Percentiles rank a stretch among this genome's conserved stretches.
These are phyloP conservation scores for Synergus japonicus DNA, from an alignment of 2,888 invertebrate genomes.

Conservation along the genomic window DNA sequence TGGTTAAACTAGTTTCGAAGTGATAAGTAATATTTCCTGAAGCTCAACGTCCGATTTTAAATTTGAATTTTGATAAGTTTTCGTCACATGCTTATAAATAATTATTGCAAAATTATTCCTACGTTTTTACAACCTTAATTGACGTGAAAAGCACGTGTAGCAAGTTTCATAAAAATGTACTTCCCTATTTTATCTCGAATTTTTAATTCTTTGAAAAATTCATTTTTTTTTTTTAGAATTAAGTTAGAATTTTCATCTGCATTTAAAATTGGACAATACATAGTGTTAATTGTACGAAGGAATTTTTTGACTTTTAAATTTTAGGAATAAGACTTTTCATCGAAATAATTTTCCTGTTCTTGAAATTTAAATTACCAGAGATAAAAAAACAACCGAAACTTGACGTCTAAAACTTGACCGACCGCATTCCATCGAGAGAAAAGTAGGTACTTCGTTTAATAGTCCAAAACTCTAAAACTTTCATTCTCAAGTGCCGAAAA, in stretches of 20 bases:
- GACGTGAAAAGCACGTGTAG: not conserved
- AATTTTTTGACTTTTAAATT: not conserved
- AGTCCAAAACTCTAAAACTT: slow-evolving; percentile 37
- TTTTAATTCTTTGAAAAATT: not conserved
- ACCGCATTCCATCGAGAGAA: slow-evolving; percentile 53
- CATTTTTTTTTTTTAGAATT: not conserved
- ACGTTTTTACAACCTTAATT: slow-evolving; percentile 40
- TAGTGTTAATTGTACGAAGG: not conserved
- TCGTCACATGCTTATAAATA: not conserved
- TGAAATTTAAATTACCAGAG: not conserved
- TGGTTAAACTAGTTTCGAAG: not conserved
- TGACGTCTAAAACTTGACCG: slow-evolving; percentile 49
- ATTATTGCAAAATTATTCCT: slow-evolving; percentile 29
- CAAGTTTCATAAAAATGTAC: not conserved
- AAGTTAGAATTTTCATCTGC: not conserved
- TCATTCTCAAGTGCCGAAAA: slow-evolving; percentile 34
- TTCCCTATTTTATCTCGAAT: not conserved
- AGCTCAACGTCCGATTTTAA: not conserved
- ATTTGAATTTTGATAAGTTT: not conserved
- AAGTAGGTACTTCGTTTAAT: slow-evolving; percentile 41
- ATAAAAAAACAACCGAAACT: slow-evolving; percentile 19
- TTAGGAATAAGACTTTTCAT: not conserved
- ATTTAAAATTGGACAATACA: not conserved
- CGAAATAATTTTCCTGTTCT: not conserved
- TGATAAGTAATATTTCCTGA: not conserved